Base-by-base conservation (phyloP, 1,140 invertebrate species). In the Drosophila yakuba region DNA sequence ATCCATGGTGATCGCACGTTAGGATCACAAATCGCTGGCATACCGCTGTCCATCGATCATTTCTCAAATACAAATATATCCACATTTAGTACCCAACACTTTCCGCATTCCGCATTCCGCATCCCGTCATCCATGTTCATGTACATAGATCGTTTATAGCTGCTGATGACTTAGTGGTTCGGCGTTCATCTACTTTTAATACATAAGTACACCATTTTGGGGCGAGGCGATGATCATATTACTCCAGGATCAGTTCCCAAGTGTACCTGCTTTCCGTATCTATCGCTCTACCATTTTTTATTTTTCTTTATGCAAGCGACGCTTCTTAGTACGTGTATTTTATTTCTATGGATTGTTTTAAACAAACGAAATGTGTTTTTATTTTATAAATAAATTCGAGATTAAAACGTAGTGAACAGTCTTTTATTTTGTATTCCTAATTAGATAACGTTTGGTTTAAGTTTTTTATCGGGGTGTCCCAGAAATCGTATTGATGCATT, bases 351-450 rank as follows among this genome's bases (percentile, higher is more conserved):
- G 82, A 82, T 88, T 88, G 78, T 75, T 68, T 73, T 82, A 56
- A 88, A 73, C 79, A 77, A 88, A 62, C 64, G 74, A 88, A 60
- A 88, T 86, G 83, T 88, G 83, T 88, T 86, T 86, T 86, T 86
- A 86, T 86, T 86, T 86, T 86, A 86, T 86, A 86, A 86, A 86
- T 86, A 89, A 86, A 86, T 83, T 83, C 76, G 75, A 86, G 79
- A 88, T 86, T 79, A 59, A 71, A 67, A 71, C 38, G 28, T 63
- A 60, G 38, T 12, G 2, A 23, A 2, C 14, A 36, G 28, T 7
- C 2, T 20, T 14, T 51, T 17, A 12, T 25, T 17, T 28, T 14
- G 11, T 39, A 14, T 10, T 39, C 14, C 11, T 41, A 15, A 1
- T 11, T 32, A 28, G 11, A 23, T 12, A 3, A 14, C 6, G 20